Conservation (phyloP, 2,113 vertebrate species). For the Elaphurus davidianus region DNA sequence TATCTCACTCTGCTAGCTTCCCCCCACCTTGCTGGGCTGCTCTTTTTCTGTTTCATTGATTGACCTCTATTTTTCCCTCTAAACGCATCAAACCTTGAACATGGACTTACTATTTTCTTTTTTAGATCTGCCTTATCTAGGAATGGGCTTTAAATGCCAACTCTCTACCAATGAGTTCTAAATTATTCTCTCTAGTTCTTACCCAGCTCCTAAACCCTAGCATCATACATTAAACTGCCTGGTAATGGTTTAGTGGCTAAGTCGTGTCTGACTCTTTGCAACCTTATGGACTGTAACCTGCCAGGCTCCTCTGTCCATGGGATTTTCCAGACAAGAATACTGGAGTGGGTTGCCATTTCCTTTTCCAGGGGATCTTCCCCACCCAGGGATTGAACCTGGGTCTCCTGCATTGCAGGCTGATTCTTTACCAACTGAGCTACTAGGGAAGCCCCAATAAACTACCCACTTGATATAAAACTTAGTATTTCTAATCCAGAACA, state of each 20-base stretch:
- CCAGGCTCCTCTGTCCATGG: too few relatives aligned
- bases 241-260: too few relatives aligned
- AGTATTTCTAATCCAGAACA: neutral
- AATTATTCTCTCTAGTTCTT: neutral
- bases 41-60: neutral
- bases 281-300: too few relatives aligned
- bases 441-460: too few relatives aligned
- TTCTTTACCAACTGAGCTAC: too few relatives aligned
- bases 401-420: too few relatives aligned
- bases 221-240: neutral
- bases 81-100: neutral
- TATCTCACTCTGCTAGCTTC: neutral
- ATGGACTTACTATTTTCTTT: neutral
- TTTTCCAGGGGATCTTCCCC: too few relatives aligned
- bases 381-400: too few relatives aligned
- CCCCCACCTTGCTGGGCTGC: neutral
- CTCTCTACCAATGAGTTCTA: neutral
- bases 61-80: neutral
- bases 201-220: neutral
- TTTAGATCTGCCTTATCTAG: neutral
- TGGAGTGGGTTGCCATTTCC: too few relatives aligned
- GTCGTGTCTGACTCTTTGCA: too few relatives aligned
- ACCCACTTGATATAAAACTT: neutral
- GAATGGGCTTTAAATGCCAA: neutral
- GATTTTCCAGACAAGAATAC: too few relatives aligned